Evolutionary conservation across 2,797 vertebrate species (phyloP).

Genomic region (Spinus pinus): DNA sequence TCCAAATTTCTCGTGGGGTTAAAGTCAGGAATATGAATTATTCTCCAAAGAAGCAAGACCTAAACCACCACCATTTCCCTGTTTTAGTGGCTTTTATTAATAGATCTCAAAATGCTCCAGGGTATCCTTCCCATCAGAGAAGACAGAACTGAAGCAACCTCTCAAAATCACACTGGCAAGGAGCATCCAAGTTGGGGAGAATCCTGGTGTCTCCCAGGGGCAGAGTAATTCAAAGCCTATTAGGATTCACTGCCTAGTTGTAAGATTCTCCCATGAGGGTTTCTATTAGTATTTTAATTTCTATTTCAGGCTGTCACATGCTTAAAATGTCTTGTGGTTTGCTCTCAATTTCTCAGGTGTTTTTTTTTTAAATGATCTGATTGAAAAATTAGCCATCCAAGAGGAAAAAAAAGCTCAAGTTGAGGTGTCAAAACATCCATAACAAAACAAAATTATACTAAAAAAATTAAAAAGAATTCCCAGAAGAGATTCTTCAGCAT

Average conservation of each 20-base stretch:
- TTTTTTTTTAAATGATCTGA: neutral
- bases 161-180: neutral
- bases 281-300: conserved; percentile 30
- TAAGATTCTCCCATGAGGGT: neutral
- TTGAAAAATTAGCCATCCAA: neutral
- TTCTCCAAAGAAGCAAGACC: neutral
- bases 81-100: neutral
- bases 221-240: neutral
- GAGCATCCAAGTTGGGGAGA: neutral
- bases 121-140: neutral
- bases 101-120: neutral
- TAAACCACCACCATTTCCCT: neutral
- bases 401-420: neutral
- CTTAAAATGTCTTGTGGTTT: neutral
- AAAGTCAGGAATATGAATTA: neutral
- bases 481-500: neutral
- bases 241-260: neutral
- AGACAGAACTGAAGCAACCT: neutral
- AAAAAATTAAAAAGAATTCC: neutral
- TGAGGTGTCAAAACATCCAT: neutral
- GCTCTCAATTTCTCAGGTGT: neutral
- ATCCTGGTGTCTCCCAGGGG: neutral
- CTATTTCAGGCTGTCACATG: conserved; percentile 13
- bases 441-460: neutral
- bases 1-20: neutral